Evolutionary conservation across 2,888 invertebrate species (phyloP).

Genomic region (Bellardia pandia): DNA sequence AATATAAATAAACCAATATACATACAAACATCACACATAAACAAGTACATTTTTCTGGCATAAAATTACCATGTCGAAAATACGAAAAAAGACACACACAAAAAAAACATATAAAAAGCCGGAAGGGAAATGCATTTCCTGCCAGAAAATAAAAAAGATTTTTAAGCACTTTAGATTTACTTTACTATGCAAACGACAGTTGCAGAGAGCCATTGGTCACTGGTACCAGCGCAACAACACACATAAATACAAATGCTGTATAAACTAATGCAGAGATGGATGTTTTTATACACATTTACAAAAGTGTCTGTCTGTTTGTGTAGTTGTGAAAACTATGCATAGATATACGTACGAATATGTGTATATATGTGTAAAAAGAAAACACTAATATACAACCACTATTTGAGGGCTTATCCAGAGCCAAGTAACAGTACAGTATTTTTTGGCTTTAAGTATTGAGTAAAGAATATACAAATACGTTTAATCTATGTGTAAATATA

Average conservation of each 20-base stretch:
- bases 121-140: slow-evolving; percentile 81
- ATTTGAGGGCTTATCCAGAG: slow-evolving; percentile 41
- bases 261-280: slow-evolving; percentile 42
- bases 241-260: slow-evolving; percentile 6
- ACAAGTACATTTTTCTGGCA: slow-evolving; percentile 58
- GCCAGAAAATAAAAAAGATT: slow-evolving; percentile 76
- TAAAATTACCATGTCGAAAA: slow-evolving; percentile 57
- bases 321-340: neutral
- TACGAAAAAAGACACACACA: slow-evolving; percentile 58
- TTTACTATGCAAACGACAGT: slow-evolving; percentile 75
- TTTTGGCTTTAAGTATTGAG: slow-evolving; percentile 50
- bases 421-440: slow-evolving; percentile 40
- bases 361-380: neutral
- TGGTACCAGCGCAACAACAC: slow-evolving; percentile 15
- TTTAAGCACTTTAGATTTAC: slow-evolving; percentile 80
- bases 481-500: slow-evolving; percentile 35
- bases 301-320: neutral
- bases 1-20: slow-evolving; percentile 11
- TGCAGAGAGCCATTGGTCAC: slow-evolving; percentile 69
- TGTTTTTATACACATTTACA: neutral
- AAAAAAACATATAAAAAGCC: slow-evolving; percentile 75
- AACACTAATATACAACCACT: slow-evolving; percentile 28
- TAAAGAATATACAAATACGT: slow-evolving; percentile 24
- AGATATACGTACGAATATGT: neutral
- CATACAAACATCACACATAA: neutral